These are phyloP conservation scores for Brevimyrus niger DNA, from an alignment of 2,113 vertebrate species.

Conservation along the genomic window DNA sequence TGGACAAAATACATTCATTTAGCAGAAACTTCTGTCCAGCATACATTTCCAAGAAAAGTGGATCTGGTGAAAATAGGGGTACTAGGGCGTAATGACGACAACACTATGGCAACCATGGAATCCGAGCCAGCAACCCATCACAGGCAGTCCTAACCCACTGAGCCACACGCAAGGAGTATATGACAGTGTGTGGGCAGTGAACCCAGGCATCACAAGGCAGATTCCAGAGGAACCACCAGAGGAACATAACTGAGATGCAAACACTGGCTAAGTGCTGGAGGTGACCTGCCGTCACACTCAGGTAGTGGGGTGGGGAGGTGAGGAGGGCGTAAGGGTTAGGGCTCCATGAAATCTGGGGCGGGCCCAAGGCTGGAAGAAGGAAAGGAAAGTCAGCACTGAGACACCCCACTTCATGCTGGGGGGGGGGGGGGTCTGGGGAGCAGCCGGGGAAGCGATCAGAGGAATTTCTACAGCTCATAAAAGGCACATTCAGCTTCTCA, in stretches of 20 bases:
- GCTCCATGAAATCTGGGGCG: not conserved
- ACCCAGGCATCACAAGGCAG: not conserved
- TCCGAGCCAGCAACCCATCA: not conserved
- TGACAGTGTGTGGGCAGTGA: not conserved
- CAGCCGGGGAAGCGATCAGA: not conserved
- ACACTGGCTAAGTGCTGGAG: not conserved
- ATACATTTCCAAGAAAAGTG: not conserved
- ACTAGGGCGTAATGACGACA: not conserved
- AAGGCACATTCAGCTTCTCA: not conserved
- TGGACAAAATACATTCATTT: not conserved
- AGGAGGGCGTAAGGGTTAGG: not conserved
- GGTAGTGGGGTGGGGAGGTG: not conserved
- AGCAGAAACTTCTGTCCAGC: not conserved
- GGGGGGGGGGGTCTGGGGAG: not conserved
- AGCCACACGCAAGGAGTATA: not conserved
- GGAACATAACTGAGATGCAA: not conserved
- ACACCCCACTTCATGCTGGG: not conserved
- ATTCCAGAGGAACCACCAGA: not conserved
- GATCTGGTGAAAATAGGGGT: not conserved
- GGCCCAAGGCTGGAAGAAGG: not conserved
- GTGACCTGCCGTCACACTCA: not conserved
- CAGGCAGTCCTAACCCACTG: not conserved
- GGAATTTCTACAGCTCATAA: not conserved
- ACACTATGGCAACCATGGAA: not conserved
- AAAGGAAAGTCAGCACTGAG: not conserved